Evolutionary conservation across 2,888 invertebrate species (phyloP).

Genomic region (Ceramica pisi): DNA sequence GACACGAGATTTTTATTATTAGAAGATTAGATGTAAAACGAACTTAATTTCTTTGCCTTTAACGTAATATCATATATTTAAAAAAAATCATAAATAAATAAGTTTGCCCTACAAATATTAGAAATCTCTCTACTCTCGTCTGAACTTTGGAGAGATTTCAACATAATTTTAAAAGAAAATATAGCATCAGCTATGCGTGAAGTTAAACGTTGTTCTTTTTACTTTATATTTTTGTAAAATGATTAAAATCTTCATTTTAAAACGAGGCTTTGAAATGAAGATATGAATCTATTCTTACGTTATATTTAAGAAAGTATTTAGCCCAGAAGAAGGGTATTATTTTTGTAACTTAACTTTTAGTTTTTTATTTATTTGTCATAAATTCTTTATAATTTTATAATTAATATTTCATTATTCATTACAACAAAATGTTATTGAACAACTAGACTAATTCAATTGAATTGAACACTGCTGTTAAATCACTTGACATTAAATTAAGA

Average conservation of each 20-base stretch:
- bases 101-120: not conserved
- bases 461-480: not conserved
- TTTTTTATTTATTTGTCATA: too few species aligned
- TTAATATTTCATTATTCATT: too few species aligned
- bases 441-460: too few species aligned
- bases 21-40: too few species aligned
- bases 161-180: constrained; percentile 1
- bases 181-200: not conserved
- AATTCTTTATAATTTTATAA: too few species aligned
- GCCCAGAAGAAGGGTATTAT: too few species aligned
- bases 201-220: not conserved
- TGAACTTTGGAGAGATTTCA: not conserved
- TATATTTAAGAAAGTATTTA: too few species aligned
- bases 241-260: not conserved
- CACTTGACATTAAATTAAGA: not conserved
- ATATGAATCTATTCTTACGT: too few species aligned
- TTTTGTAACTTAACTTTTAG: too few species aligned
- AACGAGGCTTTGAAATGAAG: not conserved
- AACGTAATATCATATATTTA: not conserved
- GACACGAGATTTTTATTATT: too few species aligned
- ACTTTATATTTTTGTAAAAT: too few species aligned
- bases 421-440: too few species aligned
- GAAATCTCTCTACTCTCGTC: not conserved
- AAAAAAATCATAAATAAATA: not conserved
- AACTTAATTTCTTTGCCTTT: not conserved